A percentile compares a stretch with the other conserved stretches of the same genome.
These are phyloP conservation scores for Dufourea novaeangliae DNA, from an alignment of 1,140 invertebrate species.

Conservation along the genomic window DNA sequence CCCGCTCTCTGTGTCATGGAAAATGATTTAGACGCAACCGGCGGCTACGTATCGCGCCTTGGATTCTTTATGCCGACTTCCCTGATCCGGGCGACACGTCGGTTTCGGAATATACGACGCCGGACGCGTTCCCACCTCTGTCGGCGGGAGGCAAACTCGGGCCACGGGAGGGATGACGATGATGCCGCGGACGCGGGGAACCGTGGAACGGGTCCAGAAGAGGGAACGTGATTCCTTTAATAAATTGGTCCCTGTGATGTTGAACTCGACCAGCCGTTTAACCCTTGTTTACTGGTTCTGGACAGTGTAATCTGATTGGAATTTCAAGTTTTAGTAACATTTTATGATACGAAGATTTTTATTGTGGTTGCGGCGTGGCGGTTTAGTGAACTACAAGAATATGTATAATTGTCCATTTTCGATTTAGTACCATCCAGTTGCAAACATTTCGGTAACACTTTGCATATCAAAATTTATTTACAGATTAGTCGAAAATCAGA, in stretches of 20 bases:
- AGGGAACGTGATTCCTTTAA: slow-evolving; percentile 4
- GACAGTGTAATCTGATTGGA: too few species aligned
- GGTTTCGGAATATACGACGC: not conserved
- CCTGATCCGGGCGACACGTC: not conserved
- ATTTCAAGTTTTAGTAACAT: too few species aligned
- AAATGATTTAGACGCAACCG: slow-evolving; percentile 54
- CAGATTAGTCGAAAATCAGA: too few species aligned
- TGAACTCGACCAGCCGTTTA: not conserved
- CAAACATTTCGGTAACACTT: too few species aligned
- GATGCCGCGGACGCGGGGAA: not conserved
- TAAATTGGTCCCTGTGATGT: not conserved
- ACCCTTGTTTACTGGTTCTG: not conserved
- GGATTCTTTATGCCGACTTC: slow-evolving; percentile 13
- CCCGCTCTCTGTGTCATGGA: slow-evolving; percentile 27
- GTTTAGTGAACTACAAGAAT: too few species aligned
- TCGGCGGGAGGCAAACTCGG: not conserved
- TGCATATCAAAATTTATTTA: too few species aligned
- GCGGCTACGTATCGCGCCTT: slow-evolving; percentile 11
- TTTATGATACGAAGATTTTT: too few species aligned
- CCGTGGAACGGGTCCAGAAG: not conserved
- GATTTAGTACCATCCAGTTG: too few species aligned
- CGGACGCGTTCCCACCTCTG: not conserved
- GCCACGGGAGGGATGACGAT: too few species aligned
- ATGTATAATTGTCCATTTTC: too few species aligned
- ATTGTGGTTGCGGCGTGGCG: too few species aligned